A percentile compares a stretch with the other conserved stretches of the same genome.
These are phyloP conservation scores for Linepithema humile DNA, from an alignment of 1,140 invertebrate species.

Conservation along the genomic window DNA sequence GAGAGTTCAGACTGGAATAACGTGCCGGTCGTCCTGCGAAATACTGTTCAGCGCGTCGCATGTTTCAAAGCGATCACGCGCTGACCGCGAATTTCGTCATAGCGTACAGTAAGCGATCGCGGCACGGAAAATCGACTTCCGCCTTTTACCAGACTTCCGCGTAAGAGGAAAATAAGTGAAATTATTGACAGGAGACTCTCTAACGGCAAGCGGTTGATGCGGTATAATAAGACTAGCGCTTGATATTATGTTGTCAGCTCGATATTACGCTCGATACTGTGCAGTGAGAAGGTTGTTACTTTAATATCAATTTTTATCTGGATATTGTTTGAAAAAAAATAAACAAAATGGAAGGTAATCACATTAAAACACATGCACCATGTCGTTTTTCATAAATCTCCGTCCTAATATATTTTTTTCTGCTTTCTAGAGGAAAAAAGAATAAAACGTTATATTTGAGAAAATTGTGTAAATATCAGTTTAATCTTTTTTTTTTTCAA, in stretches of 20 bases:
- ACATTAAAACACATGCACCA: no score
- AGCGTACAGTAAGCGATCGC: conserved; percentile 10
- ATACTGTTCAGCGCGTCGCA: conserved; percentile 39
- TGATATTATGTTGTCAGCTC: background rate
- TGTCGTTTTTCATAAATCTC: no score
- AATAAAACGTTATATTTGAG: no score
- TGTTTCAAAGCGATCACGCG: conserved; percentile 44
- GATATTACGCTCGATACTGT: no score
- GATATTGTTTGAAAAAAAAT: no score
- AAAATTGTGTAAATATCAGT: no score
- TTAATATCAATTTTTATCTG: no score
- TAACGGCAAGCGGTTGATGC: conserved; percentile 23
- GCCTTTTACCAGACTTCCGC: conserved; percentile 41
- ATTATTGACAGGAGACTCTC: conserved; percentile 22
- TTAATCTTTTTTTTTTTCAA: no score
- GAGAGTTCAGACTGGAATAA: conserved; percentile 27
- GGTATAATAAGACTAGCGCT: background rate
- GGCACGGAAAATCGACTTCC: conserved; percentile 36
- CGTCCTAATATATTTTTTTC: no score
- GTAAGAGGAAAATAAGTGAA: conserved; percentile 37
- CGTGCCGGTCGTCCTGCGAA: background rate
- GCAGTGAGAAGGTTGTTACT: no score
- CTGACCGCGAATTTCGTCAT: conserved; percentile 46
- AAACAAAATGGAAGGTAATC: no score
- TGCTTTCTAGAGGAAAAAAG: no score